Evolutionary conservation across 2,113 vertebrate genomes (phyloP).

Genomic region (Dendrocopos noguchii): DNA sequence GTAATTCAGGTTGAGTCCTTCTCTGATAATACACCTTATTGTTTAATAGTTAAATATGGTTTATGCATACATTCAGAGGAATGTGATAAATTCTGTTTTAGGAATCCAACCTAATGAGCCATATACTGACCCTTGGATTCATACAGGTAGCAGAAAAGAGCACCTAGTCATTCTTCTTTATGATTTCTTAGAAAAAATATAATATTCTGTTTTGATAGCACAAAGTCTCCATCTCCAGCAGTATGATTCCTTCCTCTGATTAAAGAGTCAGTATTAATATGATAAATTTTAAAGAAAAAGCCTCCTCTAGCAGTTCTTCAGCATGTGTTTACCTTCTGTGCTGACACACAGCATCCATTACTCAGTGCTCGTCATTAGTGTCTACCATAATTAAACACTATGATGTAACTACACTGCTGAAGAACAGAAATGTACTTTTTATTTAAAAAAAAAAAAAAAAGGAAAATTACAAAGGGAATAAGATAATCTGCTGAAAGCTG

Average conservation of each 20-base stretch:
- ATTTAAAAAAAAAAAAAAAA: not conserved
- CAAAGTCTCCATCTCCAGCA: not conserved
- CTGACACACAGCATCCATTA: not conserved
- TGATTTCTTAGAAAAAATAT: not conserved
- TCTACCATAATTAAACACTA: not conserved
- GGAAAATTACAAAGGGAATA: not conserved
- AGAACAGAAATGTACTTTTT: not conserved
- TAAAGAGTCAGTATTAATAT: not conserved
- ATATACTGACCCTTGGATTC: not conserved
- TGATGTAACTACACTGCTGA: not conserved
- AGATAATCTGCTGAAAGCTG: conserved; percentile 6
- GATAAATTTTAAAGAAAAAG: not conserved
- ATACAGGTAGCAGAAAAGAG: not conserved
- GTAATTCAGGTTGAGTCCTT: not conserved
- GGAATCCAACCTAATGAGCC: not conserved
- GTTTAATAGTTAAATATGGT: conserved; percentile 17
- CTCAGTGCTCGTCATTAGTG: not conserved
- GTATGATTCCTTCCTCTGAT: not conserved
- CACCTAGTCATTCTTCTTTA: not conserved
- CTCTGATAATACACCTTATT: not conserved
- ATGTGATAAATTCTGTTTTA: not conserved
- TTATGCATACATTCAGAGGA: not conserved
- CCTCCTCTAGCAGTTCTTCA: not conserved
- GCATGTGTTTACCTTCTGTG: not conserved
- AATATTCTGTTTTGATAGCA: conserved; percentile 25